Conservation (phyloP, 2,888 invertebrate species). For the Synanthedon myopaeformis region DNA sequence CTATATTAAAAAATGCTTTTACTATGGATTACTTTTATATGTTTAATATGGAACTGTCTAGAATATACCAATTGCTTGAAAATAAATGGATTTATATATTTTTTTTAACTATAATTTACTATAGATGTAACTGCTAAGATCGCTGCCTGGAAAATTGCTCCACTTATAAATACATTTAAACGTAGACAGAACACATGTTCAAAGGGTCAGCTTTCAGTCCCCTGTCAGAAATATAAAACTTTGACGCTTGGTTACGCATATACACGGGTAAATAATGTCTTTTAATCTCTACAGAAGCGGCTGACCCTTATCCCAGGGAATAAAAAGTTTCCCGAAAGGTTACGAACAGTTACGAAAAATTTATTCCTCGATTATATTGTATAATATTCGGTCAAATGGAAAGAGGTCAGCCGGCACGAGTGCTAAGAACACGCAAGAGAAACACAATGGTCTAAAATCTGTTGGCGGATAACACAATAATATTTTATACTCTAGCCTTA, state of each 20-base stretch:
- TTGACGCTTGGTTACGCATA: conserved; percentile 44
- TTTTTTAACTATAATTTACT: background rate
- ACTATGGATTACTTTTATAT: no score
- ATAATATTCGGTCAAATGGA: conserved; percentile 18
- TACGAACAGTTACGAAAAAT: conserved; percentile 39
- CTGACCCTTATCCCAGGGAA: conserved; percentile 45
- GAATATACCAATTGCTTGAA: no score
- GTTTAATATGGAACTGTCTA: no score
- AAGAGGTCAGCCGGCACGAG: background rate
- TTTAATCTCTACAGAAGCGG: conserved; percentile 52
- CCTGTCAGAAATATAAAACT: conserved; percentile 58
- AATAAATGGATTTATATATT: no score
- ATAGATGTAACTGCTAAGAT: background rate
- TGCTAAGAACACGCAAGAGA: no score
- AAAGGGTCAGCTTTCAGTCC: conserved; percentile 35
- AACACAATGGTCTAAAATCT: no score
- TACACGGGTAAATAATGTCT: conserved; percentile 57
- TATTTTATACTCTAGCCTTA: no score
- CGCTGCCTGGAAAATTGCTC: conserved; percentile 12
- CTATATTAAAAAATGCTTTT: no score
- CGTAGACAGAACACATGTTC: conserved; percentile 29
- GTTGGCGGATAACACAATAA: no score
- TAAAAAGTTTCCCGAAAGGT: conserved; percentile 45
- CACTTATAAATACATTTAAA: conserved; percentile 25
- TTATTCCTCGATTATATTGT: conserved; percentile 55